phyloP scores from a whole-genome alignment of 2,888 invertebrate genomes.

The Cryptocephalus moraei region DNA sequence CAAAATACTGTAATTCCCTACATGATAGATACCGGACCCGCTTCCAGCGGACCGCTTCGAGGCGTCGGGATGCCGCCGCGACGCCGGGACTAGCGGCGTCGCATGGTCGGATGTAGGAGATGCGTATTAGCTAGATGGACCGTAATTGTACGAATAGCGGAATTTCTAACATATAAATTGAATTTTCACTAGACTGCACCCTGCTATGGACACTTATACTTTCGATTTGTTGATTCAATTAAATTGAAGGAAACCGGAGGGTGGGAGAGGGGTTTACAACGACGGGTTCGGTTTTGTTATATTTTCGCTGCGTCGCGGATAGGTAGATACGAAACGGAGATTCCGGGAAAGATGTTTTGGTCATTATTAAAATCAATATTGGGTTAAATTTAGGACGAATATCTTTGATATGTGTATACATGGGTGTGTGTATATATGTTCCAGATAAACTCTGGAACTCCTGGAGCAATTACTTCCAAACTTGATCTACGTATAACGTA shows the following conservation, averaged over 20 bases:
- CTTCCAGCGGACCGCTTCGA: slow-evolving; percentile 5
- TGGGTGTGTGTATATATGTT: too few relatives aligned
- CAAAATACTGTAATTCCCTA: slow-evolving; percentile 32
- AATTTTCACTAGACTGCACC: slow-evolving; percentile 36
- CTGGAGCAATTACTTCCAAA: too few relatives aligned
- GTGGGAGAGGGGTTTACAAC: too few relatives aligned
- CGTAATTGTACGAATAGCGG: slow-evolving; percentile 34
- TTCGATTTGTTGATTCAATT: slow-evolving; percentile 23
- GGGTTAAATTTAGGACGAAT: too few relatives aligned
- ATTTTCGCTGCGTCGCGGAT: too few relatives aligned
- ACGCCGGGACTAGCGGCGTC: neutral
- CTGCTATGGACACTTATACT: slow-evolving; percentile 30
- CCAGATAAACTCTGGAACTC: too few relatives aligned
- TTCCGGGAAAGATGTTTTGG: too few relatives aligned
- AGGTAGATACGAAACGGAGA: too few relatives aligned
- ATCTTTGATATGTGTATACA: too few relatives aligned
- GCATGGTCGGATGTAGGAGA: slow-evolving; percentile 20
- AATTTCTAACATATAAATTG: slow-evolving; percentile 38
- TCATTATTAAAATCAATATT: too few relatives aligned
- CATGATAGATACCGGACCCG: slow-evolving; percentile 31
- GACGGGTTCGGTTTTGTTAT: too few relatives aligned
- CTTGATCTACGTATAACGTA: too few relatives aligned
- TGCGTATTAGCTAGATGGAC: slow-evolving; percentile 35
- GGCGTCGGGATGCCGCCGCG: neutral
- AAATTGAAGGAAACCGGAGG: slow-evolving; percentile 4